These are phyloP conservation scores for Hydrolagus affinis DNA, from an alignment of 2,113 vertebrate species.

Conservation along the genomic window DNA sequence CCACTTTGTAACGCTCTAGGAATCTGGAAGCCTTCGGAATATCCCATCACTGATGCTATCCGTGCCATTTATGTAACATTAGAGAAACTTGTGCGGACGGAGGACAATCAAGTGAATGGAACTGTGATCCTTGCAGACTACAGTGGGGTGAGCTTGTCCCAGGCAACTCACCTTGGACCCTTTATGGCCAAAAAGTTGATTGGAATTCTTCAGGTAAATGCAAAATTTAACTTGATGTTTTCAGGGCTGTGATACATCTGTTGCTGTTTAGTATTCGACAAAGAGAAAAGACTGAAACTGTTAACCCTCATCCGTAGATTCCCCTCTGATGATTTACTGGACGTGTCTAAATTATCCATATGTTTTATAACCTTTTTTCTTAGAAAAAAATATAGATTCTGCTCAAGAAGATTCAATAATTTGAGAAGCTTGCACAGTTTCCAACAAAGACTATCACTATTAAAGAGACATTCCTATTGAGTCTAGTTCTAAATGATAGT, in stretches of 20 bases:
- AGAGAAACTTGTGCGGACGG: conserved; percentile 93
- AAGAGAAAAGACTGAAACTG: not conserved
- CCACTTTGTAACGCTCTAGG: conserved; percentile 56
- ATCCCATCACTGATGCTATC: conserved; percentile 91
- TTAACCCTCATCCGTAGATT: not conserved
- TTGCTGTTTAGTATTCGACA: not conserved
- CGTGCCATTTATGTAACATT: conserved; percentile 89
- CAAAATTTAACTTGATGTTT: not conserved
- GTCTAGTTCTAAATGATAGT: conserved; percentile 32
- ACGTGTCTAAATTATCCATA: not conserved
- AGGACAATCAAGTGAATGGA: conserved; percentile 96
- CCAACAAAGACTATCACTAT: not conserved
- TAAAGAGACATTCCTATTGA: not conserved
- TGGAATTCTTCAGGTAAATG: conserved; percentile 86
- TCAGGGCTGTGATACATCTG: not conserved
- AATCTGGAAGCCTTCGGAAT: conserved; percentile 86
- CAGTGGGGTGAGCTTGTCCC: conserved; percentile 89
- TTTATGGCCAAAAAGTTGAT: conserved; percentile 96
- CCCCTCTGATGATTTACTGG: not conserved
- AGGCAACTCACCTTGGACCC: conserved; percentile 92
- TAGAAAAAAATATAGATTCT: not conserved
- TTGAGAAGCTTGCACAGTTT: not conserved
- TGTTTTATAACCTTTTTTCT: not conserved
- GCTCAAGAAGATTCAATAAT: not conserved
- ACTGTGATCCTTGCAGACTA: conserved; percentile 94